Evolutionary conservation across 1,140 invertebrate genomes (phyloP), one percentile per base, ranked within the genome.

Genomic region (Anthonomus grandis): DNA sequence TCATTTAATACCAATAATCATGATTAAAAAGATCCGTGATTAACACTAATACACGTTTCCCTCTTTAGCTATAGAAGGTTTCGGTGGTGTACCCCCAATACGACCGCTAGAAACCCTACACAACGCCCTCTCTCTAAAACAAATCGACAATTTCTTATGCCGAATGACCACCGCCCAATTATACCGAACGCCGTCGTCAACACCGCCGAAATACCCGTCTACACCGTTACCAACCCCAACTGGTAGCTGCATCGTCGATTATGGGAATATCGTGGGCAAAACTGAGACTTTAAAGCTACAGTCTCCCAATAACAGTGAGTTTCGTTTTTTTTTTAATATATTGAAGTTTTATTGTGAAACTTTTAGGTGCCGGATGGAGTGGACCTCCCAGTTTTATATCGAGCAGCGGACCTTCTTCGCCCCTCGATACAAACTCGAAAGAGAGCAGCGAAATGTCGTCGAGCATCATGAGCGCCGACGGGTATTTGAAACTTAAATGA

Each of bases 61-160:
- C n/a, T n/a, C n/a, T 27, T 47, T 65, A 84, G 85, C 82, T 31
- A 83, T 90, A 65, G 87, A 90, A 74, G 90, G 88, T 31, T 91
- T 89, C 71, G 89, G 88, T 21, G 89, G 92, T 63, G 93, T 97
- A 38, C 95, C 95, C 27, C 86, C 91, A 0, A 94, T 98, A 61
- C 83, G 93, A 41, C 93, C 95, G 0, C 71, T 98, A 67, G 95
- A 98, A 76, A 98, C 95, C 2, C 76, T 98, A 24, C 95, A 98
- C 76, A 97, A 98, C 76, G 91, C 93, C 22, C 75, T 98, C 56
- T 97, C 93, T 21, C 77, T 97, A 60, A 83, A 86, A 27, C 91
- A 97, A 71, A 74, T 98, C 60, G 93, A 96, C 70, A 76, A 77
- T 3, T 97, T 96, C 72, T 75, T 98, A 63, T 87, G 91, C 63